These are phyloP conservation scores for Triplophysa siluroides DNA, from an alignment of 2,113 vertebrate genomes.

Conservation along the genomic window DNA sequence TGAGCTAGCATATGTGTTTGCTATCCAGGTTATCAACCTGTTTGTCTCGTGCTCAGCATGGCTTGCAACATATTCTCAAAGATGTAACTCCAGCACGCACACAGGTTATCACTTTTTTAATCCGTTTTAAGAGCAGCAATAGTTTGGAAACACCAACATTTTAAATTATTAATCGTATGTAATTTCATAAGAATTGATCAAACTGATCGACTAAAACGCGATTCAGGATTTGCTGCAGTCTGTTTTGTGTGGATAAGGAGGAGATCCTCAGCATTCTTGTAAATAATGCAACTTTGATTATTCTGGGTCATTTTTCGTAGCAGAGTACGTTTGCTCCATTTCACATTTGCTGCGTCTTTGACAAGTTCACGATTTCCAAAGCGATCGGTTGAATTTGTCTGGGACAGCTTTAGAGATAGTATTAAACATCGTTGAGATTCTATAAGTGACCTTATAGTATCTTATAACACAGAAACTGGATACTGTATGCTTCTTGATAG, in stretches of 20 bases:
- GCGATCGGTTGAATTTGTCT: constrained; percentile 21
- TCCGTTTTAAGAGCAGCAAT: constrained; percentile 46
- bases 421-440: constrained; percentile 56
- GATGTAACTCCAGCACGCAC: constrained; percentile 23
- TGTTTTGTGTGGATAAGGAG: constrained; percentile 14
- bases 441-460: constrained; percentile 68
- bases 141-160: constrained; percentile 20
- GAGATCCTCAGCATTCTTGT: constrained; percentile 34
- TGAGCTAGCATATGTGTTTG: constrained; percentile 38
- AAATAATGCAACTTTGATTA: constrained; percentile 51
- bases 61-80: constrained; percentile 7
- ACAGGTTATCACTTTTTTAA: constrained; percentile 30
- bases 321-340: constrained; percentile 31
- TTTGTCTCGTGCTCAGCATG: constrained; percentile 43
- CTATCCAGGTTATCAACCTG: constrained; percentile 20
- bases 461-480: constrained; percentile 58
- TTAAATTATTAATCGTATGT: constrained; percentile 8
- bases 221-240: background rate
- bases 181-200: constrained; percentile 2
- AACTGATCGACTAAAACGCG: background rate
- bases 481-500: constrained; percentile 59
- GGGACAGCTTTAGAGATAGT: constrained; percentile 29
- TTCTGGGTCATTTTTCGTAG: constrained; percentile 21
- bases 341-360: constrained; percentile 29
- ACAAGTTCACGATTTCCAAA: constrained; percentile 10